phyloP scores from a whole-genome alignment of 1,140 invertebrate species.

The Apis mellifera region DNA sequence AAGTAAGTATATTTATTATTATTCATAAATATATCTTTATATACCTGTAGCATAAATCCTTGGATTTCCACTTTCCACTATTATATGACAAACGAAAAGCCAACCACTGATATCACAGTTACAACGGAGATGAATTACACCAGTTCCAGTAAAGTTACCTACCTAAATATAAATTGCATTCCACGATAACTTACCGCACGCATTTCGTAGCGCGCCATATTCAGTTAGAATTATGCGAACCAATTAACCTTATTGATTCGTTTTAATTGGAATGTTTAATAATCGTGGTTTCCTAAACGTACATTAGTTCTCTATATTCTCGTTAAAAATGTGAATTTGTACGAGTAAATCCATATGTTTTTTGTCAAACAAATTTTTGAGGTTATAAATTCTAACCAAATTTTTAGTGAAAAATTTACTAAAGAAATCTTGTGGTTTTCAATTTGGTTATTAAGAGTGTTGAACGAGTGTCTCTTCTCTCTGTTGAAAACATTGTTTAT shows the following conservation, averaged over 20 bases:
- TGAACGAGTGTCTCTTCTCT: too few species aligned
- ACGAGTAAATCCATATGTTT: too few species aligned
- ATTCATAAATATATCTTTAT: constrained; percentile 1
- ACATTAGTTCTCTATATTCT: too few species aligned
- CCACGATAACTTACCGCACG: constrained; percentile 16
- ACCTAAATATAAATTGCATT: constrained; percentile 41
- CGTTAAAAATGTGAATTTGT: too few species aligned
- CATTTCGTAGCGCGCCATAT: background rate
- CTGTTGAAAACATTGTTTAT: too few species aligned
- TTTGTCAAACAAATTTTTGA: too few species aligned
- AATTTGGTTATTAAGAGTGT: too few species aligned
- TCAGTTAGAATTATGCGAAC: constrained; percentile 12
- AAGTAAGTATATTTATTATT: background rate
- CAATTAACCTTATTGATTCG: background rate
- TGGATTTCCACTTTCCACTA: constrained; percentile 46
- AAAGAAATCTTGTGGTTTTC: too few species aligned
- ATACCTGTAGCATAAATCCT: constrained; percentile 40
- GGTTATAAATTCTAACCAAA: too few species aligned
- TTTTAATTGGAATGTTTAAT: constrained; percentile 21
- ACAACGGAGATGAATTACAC: constrained; percentile 40
- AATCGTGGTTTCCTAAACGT: background rate
- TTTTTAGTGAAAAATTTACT: too few species aligned
- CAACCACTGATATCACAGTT: constrained; percentile 37
- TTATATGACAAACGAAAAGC: constrained; percentile 37
- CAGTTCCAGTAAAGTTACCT: constrained; percentile 25